Conservation (phyloP, 37 sponge, comb jelly and placozoan genomes). For the Diacarnus erythraeanus region DNA sequence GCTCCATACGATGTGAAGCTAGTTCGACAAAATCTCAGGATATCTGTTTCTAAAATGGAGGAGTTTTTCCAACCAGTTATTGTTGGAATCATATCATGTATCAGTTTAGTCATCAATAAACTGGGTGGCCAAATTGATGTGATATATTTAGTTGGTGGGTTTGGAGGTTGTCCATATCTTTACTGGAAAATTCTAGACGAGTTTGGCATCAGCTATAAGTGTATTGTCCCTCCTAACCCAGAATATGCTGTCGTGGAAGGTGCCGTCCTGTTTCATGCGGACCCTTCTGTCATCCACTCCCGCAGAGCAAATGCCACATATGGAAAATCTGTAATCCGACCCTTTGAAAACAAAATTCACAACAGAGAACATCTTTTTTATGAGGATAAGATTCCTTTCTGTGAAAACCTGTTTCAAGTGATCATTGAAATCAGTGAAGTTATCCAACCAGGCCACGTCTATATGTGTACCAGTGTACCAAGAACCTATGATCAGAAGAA, state of each 20-base stretch:
- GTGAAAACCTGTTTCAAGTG: conserved; percentile 19
- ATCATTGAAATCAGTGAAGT: conserved; percentile 41
- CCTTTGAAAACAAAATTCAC: conserved; percentile 25
- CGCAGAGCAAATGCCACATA: conserved; percentile 53
- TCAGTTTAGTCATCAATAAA: background rate
- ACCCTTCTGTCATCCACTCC: conserved; percentile 24
- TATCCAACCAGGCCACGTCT: conserved; percentile 21
- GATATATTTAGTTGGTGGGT: conserved; percentile 46
- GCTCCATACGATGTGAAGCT: background rate
- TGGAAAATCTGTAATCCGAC: conserved; percentile 9
- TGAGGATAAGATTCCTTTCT: background rate
- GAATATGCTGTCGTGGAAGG: conserved; percentile 33
- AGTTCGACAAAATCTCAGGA: conserved; percentile 4
- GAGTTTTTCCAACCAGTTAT: conserved; percentile 26
- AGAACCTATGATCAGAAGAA: background rate
- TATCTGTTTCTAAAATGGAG: conserved; percentile 7
- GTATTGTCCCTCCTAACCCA: conserved; percentile 27
- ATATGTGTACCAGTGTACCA: conserved; percentile 21
- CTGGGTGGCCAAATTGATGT: background rate
- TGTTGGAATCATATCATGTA: conserved; percentile 19
- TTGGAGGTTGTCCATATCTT: conserved; percentile 46
- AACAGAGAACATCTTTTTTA: background rate
- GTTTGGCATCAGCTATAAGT: conserved; percentile 6
- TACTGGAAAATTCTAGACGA: background rate
- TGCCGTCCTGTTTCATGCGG: conserved; percentile 9